A percentile compares a stretch with the other conserved stretches of the same genome.
Conservation (phyloP, 2,797 vertebrate species). For the Sebastes kiyomatsui region DNA sequence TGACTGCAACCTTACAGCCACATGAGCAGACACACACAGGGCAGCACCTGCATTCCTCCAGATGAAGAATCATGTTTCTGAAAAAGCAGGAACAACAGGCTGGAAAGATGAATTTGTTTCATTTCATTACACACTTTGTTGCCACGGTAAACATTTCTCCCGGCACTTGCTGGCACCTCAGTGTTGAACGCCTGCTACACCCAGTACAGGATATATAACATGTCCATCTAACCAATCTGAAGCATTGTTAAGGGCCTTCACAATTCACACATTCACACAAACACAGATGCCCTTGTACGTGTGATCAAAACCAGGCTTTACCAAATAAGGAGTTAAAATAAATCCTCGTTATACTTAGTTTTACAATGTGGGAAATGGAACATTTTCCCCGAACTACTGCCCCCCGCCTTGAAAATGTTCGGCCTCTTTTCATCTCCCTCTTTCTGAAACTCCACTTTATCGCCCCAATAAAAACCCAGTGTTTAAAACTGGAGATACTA, state of each 20-base stretch:
- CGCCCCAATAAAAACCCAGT: conserved; percentile 22
- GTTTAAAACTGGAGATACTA: conserved; percentile 28
- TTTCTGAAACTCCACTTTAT: conserved; percentile 27
- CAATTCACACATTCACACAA: conserved; percentile 5
- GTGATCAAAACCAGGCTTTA: conserved; percentile 27
- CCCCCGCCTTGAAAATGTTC: conserved; percentile 7
- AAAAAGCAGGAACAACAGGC: conserved; percentile 14
- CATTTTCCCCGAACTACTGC: conserved; percentile 27
- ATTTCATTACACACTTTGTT: neutral
- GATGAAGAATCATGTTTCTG: conserved; percentile 30
- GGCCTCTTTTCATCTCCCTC: conserved; percentile 10
- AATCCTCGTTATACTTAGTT: conserved; percentile 27
- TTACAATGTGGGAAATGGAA: conserved; percentile 44
- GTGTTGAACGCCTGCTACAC: neutral
- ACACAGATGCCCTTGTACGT: neutral
- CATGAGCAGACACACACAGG: conserved; percentile 4
- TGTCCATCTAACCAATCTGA: neutral
- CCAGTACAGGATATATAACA: neutral
- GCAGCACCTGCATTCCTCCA: conserved; percentile 57
- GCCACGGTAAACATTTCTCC: conserved; percentile 19
- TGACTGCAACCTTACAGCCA: conserved; percentile 32
- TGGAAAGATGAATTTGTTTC: conserved; percentile 17
- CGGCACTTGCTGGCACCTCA: neutral
- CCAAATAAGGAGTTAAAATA: conserved; percentile 55
- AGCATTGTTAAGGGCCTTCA: neutral